phyloP scores from a whole-genome alignment of 2,888 invertebrate genomes.

The Pollenia labialis region DNA sequence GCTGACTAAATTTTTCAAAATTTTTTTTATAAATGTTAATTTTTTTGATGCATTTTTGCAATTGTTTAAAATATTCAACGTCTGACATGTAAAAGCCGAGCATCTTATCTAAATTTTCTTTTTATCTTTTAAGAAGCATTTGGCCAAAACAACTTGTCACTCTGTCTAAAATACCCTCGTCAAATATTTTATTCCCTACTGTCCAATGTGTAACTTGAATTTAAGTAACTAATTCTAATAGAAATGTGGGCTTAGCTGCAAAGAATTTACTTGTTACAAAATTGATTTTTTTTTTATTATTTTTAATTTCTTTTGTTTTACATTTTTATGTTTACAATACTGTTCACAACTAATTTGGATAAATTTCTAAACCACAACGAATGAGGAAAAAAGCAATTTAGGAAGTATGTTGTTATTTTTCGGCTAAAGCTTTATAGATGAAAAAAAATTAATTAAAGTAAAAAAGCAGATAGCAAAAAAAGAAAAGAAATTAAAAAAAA shows the following conservation, averaged over 20 bases:
- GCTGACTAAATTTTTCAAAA: too few species aligned
- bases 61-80: too few species aligned
- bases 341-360: slow-evolving; percentile 52
- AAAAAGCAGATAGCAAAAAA: background rate
- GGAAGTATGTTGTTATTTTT: slow-evolving; percentile 27
- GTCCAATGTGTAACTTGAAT: background rate
- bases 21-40: too few species aligned
- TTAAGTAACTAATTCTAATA: background rate
- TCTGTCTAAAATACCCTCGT: background rate
- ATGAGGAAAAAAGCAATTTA: slow-evolving; percentile 48
- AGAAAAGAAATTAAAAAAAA: background rate
- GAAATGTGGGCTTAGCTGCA: background rate
- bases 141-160: too few species aligned
- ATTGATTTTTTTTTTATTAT: background rate
- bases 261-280: background rate
- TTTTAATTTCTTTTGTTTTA: background rate
- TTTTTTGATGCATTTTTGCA: too few species aligned
- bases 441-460: background rate
- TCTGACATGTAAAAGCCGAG: too few species aligned
- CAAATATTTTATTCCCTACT: background rate
- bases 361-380: slow-evolving; percentile 38
- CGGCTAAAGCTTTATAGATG: background rate
- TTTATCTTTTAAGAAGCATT: too few species aligned
- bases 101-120: too few species aligned
- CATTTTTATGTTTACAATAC: background rate